A percentile compares a stretch with the other conserved stretches of the same genome.
phyloP scores from a whole-genome alignment of 2,113 vertebrate species.

The Spheniscus mendiculus region DNA sequence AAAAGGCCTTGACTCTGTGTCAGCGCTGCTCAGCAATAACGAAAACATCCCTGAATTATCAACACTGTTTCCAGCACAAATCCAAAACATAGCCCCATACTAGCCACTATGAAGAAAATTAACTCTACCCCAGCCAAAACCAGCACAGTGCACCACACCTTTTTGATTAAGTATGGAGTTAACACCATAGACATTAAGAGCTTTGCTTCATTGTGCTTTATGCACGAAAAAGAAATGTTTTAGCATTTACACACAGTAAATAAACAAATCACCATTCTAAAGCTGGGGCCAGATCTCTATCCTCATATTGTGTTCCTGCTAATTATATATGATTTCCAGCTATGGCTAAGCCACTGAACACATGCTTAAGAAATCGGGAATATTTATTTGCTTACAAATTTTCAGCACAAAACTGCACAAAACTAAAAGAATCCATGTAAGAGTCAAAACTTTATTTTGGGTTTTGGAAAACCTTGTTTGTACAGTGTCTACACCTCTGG shows the following conservation, averaged over 20 bases:
- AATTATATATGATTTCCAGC: neutral
- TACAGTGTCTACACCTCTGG: neutral
- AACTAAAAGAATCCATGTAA: neutral
- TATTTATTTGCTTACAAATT: neutral
- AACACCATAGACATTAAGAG: neutral
- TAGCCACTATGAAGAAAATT: too few relatives aligned
- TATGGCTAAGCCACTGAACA: neutral
- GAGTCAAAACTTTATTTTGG: neutral
- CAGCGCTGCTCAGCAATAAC: too few relatives aligned
- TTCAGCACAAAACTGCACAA: neutral
- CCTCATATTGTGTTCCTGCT: neutral
- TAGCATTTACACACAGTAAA: neutral
- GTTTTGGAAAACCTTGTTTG: neutral
- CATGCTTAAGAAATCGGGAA: neutral
- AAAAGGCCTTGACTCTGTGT: too few relatives aligned
- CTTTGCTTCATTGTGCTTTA: neutral
- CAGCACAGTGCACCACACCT: neutral
- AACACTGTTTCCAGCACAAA: too few relatives aligned
- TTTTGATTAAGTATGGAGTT: neutral
- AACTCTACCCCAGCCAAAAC: too few relatives aligned
- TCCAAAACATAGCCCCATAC: too few relatives aligned
- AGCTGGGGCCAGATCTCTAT: neutral
- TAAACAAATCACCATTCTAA: neutral
- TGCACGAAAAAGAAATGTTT: neutral
- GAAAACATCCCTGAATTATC: too few relatives aligned